Evolutionary conservation across 2,113 vertebrate species (phyloP), one percentile per base, ranked within the genome.

Genomic region (Astur gentilis): DNA sequence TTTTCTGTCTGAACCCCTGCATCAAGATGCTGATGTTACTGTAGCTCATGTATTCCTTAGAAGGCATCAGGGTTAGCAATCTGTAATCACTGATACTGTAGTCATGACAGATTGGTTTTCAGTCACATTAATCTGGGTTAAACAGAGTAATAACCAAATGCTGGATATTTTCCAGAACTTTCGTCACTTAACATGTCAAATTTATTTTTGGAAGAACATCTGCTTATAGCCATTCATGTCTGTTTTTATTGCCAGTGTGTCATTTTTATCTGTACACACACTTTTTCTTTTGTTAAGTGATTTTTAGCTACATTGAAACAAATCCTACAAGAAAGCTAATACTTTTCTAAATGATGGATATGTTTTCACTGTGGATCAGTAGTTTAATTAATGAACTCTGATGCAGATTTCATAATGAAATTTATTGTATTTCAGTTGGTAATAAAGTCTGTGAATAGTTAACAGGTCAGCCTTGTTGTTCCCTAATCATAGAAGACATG

Each of bases 271-370:
- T 83, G 87, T 93, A 81, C 76, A 83, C 96, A 93, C 96, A 21
- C 71, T 83, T 77, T 91, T 85, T 61, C 19, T 38, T 34, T 61
- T 38, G 11, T 86, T 85, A 80, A 47, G 61, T 81, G 61, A 83
- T 91, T 91, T 76, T 92, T 64, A 95, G 80, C 83, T 70, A 62
- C 87, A 71, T 82, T 89, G 96, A 95, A 97, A 95, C 95, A 97
- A 94, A 97, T 96, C 96, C 95, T 97, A 57, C 96, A 95, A 93
- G 96, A 96, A 98, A 97, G 93, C 58, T 8, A 95, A 69, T 45
- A 6, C 97, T 98, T 97, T 97, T 97, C 89, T 96, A 97, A 93
- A 96, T 83, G 91, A 97, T 97, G 97, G 97, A 88, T 96, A 54
- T 97, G 97, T 97, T 97, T 97, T 97, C 97, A 88, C 81, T 91